Evolutionary conservation across 1,140 invertebrate species (phyloP), one percentile per base, ranked within the genome.

Genomic region (Euborellia annulipes): DNA sequence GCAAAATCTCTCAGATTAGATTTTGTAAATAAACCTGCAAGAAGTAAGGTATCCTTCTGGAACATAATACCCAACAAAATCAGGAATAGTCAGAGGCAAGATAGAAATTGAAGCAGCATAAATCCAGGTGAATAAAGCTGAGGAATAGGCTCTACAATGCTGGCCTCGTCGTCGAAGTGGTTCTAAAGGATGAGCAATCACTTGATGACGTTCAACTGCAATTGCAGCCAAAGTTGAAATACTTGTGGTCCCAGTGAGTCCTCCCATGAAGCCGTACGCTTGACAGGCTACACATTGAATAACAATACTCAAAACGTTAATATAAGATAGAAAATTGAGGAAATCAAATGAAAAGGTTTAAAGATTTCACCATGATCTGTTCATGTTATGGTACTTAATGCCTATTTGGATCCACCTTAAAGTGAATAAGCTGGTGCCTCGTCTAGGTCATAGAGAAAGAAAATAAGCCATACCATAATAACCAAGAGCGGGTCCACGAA

Each of bases 11-110:
- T 27, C 23, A 27, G 11, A 27, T 27, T 27, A 27, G 11, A 6
- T 27, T 27, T 27, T 27, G 62, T 54, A 86, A 87, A 56, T 86
- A 51, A 82, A 87, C 48, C 80, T 83, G 62, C 83, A 88, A 51
- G 77, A 82, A 4, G 81, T 85, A 39, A 85, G 62, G 49, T 75
- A 83, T 4, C 80, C 81, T 62, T 86, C 83, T 2, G 82, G 79
- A 9, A 82, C 76, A 61, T 85, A 87, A 3, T 66, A 65, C 3
- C 79, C 76, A 11, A 81, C 67, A 4, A 78, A 78, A 19, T 82
- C 67, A 50, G 76, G 68, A 34, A 78, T 54, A 3, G 32, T n/a
- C 0, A 81, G 66, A 0, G 83, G 84, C 39, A 82, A 68, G 1
- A 68, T 55, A 1, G 79, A 65, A 55, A 85, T 85, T 13, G 70